Conservation (phyloP, 2,888 invertebrate species). For the Ichneumon xanthorius region DNA sequence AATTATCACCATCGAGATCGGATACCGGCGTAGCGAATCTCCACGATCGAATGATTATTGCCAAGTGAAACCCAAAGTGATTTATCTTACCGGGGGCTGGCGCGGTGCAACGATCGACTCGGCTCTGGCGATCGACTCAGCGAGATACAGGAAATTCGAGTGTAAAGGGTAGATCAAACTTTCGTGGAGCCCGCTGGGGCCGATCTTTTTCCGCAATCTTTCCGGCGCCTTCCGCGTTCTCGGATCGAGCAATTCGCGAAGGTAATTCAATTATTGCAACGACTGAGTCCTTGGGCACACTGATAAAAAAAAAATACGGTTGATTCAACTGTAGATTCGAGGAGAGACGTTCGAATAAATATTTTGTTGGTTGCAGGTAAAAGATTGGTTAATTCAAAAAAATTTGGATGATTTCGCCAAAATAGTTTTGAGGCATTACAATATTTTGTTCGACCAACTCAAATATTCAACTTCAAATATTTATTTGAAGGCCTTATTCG, state of each 20-base stretch:
- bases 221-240: slow-evolving; percentile 29
- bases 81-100: slow-evolving; percentile 44
- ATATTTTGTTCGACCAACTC: too few relatives aligned
- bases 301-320: too few relatives aligned
- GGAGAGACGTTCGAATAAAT: too few relatives aligned
- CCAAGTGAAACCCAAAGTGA: slow-evolving; percentile 59
- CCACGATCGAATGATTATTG: slow-evolving; percentile 62
- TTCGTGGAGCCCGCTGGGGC: slow-evolving; percentile 13
- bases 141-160: slow-evolving; percentile 50
- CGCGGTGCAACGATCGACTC: slow-evolving; percentile 39
- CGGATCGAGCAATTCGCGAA: neutral
- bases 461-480: too few relatives aligned
- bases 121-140: slow-evolving; percentile 23
- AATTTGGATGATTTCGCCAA: too few relatives aligned
- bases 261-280: neutral
- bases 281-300: too few relatives aligned
- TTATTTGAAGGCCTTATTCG: too few relatives aligned
- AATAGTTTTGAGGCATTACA: too few relatives aligned
- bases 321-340: too few relatives aligned
- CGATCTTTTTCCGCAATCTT: slow-evolving; percentile 12
- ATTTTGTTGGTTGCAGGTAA: too few relatives aligned
- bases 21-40: slow-evolving; percentile 46
- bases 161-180: slow-evolving; percentile 49
- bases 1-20: slow-evolving; percentile 58
- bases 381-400: too few relatives aligned